Conservation (phyloP, 2,797 vertebrate genomes). For the Enteromius paludinosus region DNA sequence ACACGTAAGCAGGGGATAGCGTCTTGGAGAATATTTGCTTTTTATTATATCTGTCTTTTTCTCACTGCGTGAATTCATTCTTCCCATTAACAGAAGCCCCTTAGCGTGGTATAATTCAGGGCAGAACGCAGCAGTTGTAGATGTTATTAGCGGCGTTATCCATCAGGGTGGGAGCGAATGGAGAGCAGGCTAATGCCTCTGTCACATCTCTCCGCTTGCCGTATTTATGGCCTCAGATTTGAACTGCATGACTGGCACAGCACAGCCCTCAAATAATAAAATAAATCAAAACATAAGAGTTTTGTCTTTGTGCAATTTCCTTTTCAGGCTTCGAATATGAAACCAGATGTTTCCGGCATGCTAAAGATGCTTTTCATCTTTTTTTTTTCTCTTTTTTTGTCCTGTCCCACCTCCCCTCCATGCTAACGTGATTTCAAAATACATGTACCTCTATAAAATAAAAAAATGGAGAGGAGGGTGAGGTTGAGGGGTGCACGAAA, state of each 20-base stretch:
- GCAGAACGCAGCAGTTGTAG: constrained; percentile 82
- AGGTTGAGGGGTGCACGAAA: constrained; percentile 58
- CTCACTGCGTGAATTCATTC: constrained; percentile 60
- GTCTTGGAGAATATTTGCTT: constrained; percentile 39
- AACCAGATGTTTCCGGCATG: constrained; percentile 97
- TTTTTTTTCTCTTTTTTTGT: constrained; percentile 67
- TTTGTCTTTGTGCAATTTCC: constrained; percentile 96
- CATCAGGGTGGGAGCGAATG: constrained; percentile 84
- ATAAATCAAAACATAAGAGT: constrained; percentile 98
- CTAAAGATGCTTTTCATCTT: constrained; percentile 94
- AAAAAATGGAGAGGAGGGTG: constrained; percentile 19
- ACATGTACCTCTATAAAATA: constrained; percentile 84
- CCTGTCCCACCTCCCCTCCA: constrained; percentile 53
- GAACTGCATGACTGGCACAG: constrained; percentile 85
- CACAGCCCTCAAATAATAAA: constrained; percentile 87
- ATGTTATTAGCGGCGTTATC: constrained; percentile 85
- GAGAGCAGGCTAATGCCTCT: constrained; percentile 68
- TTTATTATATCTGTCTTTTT: constrained; percentile 37
- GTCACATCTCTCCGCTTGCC: constrained; percentile 60
- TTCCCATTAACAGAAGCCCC: constrained; percentile 75
- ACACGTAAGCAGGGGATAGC: constrained; percentile 30
- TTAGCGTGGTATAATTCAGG: constrained; percentile 83
- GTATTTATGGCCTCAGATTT: constrained; percentile 86
- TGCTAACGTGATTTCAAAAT: constrained; percentile 84
- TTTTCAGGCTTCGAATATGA: constrained; percentile 89